Evolutionary conservation across 2,797 vertebrate species (phyloP), one percentile per base, ranked within the genome.

Genomic region (Dryobates pubescens): DNA sequence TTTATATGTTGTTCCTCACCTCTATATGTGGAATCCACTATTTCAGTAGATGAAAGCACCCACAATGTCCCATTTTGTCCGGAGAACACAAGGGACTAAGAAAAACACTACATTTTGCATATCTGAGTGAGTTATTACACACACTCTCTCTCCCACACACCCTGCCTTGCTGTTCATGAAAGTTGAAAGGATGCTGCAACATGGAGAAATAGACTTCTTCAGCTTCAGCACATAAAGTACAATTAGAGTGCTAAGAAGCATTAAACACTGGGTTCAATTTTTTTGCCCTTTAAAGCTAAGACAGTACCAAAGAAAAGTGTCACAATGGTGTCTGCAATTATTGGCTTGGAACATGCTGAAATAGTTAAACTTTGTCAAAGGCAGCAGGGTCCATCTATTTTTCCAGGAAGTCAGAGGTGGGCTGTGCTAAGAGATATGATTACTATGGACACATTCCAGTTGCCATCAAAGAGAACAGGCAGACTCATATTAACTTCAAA

Each of bases 401-500:
- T 95, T 91, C 62, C 89, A 93, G 70, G 82, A 82, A 76, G 57
- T 81, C 62, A 80, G 75, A 93, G 72, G 41, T 87, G 51, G 75
- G 51, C 34, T 92, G 47, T 88, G 65, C 69, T 80, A 70, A 56
- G 22, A 75, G 63, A 75, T 85, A 69, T 71, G 75, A 77, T 96
- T 94, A 86, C 80, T 82, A 77, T 80, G 79, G 82, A 87, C 22
- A 69, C 72, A 83, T 80, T 95, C 84, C 90, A 83, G 57, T 65
- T 92, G 73, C 73, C 82, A 65, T 86, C 88, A 94, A 90, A 90
- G 83, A 83, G 79, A 94, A 74, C 5, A 51, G 70, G 30, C 82
- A 92, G 73, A 64, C 38, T 83, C 61, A 24, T 65, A 80, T 57
- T 85, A 85, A 95, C 74, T 92, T 96, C 89, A 95, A 90, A 89